Conservation (phyloP, 2,113 vertebrate species). For the Nycticebus coucang region DNA sequence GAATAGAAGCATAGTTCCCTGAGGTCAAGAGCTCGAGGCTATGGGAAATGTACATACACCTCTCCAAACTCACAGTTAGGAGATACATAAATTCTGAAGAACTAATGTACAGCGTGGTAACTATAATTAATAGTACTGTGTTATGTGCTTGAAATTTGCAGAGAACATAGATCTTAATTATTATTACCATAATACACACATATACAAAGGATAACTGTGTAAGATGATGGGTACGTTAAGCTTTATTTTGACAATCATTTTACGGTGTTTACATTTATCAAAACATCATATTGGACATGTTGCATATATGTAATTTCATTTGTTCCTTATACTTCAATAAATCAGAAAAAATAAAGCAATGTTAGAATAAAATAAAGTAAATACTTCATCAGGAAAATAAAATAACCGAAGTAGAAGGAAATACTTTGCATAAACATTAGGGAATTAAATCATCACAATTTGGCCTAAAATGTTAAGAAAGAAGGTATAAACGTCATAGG, state of each 20-base stretch:
- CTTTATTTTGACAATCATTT: neutral
- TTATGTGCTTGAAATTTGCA: neutral
- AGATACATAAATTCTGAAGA: neutral
- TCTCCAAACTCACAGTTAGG: neutral
- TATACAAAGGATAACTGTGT: neutral
- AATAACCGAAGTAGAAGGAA: neutral
- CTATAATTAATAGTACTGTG: neutral
- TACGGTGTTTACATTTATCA: neutral
- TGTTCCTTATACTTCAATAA: neutral
- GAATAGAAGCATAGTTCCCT: neutral
- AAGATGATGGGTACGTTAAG: neutral
- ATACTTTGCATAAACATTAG: neutral
- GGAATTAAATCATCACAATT: neutral
- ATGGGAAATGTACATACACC: neutral
- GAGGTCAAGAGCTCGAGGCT: fast-evolving
- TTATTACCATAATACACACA: neutral
- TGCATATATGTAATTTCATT: neutral
- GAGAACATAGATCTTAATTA: neutral
- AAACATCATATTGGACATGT: neutral
- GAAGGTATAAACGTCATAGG: neutral
- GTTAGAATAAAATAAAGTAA: neutral
- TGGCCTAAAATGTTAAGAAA: neutral
- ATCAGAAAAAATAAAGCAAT: neutral
- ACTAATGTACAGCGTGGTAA: neutral
- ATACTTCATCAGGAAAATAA: neutral